Conservation (phyloP, 2,113 vertebrate species). For the Pituophis catenifer region DNA sequence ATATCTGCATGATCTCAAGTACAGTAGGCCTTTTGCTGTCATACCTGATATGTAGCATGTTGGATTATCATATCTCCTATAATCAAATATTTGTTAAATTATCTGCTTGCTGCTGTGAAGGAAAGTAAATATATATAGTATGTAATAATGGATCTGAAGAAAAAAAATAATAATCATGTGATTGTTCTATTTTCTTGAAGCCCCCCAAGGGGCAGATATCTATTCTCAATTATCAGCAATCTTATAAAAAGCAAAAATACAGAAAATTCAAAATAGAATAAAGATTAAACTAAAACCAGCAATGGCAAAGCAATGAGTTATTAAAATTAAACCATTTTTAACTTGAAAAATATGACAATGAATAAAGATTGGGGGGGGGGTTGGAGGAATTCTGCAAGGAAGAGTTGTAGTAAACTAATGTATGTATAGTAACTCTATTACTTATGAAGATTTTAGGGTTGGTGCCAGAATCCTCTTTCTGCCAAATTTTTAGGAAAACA, state of each 20-base stretch:
- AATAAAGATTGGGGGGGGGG: no score
- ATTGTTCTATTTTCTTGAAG: neutral
- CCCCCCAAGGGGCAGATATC: neutral
- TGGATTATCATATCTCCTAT: neutral
- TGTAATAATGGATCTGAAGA: neutral
- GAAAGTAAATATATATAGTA: neutral
- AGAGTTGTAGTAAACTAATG: neutral
- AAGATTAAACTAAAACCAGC: neutral
- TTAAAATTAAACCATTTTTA: neutral
- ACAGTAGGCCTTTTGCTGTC: neutral
- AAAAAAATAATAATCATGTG: neutral
- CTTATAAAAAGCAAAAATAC: neutral
- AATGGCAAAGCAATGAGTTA: neutral
- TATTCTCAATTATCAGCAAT: neutral
- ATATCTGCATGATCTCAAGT: neutral
- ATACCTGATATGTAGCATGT: neutral
- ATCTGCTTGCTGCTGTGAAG: neutral
- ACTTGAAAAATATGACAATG: neutral
- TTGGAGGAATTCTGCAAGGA: neutral
- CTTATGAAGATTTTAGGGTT: neutral
- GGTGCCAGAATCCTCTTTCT: neutral
- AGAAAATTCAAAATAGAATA: neutral
- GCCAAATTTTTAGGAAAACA: neutral
- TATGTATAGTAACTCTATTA: neutral
- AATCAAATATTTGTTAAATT: neutral